These are phyloP conservation scores for Lagocephalus sceleratus DNA, from an alignment of 2,797 vertebrate genomes.

Conservation along the genomic window DNA sequence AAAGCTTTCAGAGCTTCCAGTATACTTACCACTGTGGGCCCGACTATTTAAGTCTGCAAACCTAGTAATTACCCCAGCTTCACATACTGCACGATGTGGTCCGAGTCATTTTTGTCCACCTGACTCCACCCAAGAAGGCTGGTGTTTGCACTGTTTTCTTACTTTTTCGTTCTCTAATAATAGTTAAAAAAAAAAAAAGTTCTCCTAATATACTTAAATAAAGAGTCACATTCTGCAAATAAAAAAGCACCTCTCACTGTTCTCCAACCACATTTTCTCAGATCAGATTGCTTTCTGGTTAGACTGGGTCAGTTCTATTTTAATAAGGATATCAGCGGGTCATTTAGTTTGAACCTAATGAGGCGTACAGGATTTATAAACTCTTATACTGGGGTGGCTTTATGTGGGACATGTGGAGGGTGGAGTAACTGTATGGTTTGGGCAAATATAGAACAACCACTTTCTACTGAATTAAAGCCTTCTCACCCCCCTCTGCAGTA, in stretches of 20 bases:
- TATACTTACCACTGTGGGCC: slow-evolving; percentile 67
- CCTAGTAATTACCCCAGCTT: slow-evolving; percentile 69
- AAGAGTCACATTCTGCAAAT: slow-evolving; percentile 2
- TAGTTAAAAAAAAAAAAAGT: background rate
- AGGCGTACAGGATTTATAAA: slow-evolving; percentile 53
- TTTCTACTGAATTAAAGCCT: slow-evolving; percentile 70
- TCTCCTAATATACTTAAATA: slow-evolving; percentile 1
- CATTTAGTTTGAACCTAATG: slow-evolving; percentile 34
- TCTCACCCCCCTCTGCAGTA: slow-evolving; percentile 49
- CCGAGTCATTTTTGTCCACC: slow-evolving; percentile 63
- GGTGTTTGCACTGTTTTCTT: slow-evolving; percentile 14
- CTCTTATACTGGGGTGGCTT: slow-evolving; percentile 56
- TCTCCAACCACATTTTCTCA: background rate
- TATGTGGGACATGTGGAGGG: slow-evolving; percentile 69
- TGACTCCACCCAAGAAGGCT: slow-evolving; percentile 64
- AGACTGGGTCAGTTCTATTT: slow-evolving; percentile 28
- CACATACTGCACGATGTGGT: slow-evolving; percentile 68
- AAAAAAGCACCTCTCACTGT: slow-evolving; percentile 12
- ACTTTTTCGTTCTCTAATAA: slow-evolving; percentile 2
- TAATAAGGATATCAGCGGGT: slow-evolving; percentile 24
- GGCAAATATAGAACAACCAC: slow-evolving; percentile 78
- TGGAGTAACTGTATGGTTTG: slow-evolving; percentile 71
- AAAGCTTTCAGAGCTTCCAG: slow-evolving; percentile 51
- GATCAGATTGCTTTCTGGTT: slow-evolving; percentile 38
- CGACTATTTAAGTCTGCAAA: slow-evolving; percentile 71